A percentile compares a stretch with the other conserved stretches of the same genome.
phyloP scores from a whole-genome alignment of 2,113 vertebrate genomes.

The Cavia porcellus region DNA sequence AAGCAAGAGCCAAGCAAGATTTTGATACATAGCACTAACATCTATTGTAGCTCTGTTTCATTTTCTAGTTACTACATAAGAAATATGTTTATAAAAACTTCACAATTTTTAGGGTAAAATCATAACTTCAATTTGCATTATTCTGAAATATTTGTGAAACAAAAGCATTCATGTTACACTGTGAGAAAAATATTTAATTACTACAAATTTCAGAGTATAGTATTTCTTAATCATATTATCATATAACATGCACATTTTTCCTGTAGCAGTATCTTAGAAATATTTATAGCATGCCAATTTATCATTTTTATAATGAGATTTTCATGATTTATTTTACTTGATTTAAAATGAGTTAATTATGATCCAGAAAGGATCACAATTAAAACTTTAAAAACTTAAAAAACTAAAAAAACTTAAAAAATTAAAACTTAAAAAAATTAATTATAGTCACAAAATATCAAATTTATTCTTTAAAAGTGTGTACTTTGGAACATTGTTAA shows the following conservation, averaged over 20 bases:
- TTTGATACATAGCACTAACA: not conserved
- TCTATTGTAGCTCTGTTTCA: not conserved
- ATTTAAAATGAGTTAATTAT: not conserved
- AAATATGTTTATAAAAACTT: not conserved
- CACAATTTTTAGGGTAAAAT: not conserved
- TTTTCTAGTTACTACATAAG: not conserved
- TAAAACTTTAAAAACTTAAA: no score
- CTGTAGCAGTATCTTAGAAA: not conserved
- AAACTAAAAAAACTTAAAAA: no score
- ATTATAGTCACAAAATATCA: not conserved
- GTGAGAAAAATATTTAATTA: not conserved
- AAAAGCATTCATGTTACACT: not conserved
- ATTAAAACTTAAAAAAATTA: not conserved
- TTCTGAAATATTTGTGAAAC: not conserved
- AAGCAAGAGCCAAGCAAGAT: not conserved
- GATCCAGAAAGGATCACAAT: not conserved
- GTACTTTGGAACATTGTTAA: not conserved
- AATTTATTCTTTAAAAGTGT: not conserved
- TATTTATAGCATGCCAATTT: not conserved
- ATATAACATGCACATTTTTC: not conserved
- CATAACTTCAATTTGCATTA: not conserved
- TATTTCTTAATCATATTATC: not conserved
- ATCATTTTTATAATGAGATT: not conserved
- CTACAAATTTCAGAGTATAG: not conserved
- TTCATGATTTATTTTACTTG: not conserved